These are phyloP conservation scores for Xenopus petersii DNA, from an alignment of 2,797 vertebrate genomes.

Conservation along the genomic window DNA sequence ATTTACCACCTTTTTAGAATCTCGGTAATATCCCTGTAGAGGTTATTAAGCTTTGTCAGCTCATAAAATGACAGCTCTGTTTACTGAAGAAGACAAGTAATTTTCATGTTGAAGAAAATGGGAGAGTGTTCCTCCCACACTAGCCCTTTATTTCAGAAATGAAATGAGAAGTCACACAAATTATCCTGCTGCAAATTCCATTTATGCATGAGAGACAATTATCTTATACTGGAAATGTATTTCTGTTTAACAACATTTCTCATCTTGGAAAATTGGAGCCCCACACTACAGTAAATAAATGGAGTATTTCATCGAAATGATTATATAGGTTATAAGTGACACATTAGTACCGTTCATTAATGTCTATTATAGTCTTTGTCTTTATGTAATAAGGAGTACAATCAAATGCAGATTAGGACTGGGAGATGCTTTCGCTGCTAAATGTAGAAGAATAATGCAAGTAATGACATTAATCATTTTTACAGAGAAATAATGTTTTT, in stretches of 20 bases:
- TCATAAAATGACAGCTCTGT: conserved; percentile 68
- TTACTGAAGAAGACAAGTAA: conserved; percentile 69
- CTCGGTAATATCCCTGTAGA: conserved; percentile 58
- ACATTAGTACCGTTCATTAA: conserved; percentile 28
- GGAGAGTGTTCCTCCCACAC: conserved; percentile 68
- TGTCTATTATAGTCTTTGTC: conserved; percentile 42
- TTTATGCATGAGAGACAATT: conserved; percentile 62
- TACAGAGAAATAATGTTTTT: neutral
- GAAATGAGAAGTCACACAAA: conserved; percentile 66
- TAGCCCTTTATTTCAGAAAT: conserved; percentile 65
- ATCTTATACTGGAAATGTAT: conserved; percentile 58
- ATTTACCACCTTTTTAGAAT: conserved; percentile 61
- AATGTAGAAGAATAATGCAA: conserved; percentile 32
- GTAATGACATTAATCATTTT: conserved; percentile 26
- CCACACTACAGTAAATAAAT: conserved; percentile 49
- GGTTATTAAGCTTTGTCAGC: conserved; percentile 68
- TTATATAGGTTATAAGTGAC: conserved; percentile 30
- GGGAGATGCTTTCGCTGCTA: conserved; percentile 10
- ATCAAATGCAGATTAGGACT: conserved; percentile 30
- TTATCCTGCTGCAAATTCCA: conserved; percentile 66
- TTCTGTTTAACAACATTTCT: conserved; percentile 54
- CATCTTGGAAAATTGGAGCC: conserved; percentile 51
- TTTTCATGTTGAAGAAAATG: conserved; percentile 67
- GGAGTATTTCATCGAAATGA: conserved; percentile 15
- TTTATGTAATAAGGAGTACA: conserved; percentile 22